Percentiles rank a stretch among this genome's conserved stretches.
These are phyloP conservation scores for Diplodus sargus DNA, from an alignment of 2,797 vertebrate species.

Conservation along the genomic window DNA sequence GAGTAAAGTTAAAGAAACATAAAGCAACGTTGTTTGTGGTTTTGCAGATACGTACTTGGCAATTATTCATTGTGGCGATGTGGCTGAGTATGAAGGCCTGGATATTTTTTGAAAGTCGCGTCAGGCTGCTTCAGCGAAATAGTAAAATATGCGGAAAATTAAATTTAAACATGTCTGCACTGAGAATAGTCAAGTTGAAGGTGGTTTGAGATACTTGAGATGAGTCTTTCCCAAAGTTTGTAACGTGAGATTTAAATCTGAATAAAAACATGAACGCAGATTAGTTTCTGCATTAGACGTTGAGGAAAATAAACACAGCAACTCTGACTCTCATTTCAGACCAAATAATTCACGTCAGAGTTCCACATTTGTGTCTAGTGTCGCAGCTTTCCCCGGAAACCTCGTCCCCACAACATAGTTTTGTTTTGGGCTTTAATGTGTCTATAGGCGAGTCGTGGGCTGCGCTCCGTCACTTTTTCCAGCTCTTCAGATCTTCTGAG, in stretches of 20 bases:
- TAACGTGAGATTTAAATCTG: not conserved
- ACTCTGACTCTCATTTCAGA: not conserved
- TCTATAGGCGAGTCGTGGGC: not conserved
- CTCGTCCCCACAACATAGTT: not conserved
- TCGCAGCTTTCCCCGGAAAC: not conserved
- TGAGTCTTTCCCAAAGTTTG: not conserved
- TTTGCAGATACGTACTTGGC: no score
- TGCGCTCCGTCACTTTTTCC: constrained; percentile 35
- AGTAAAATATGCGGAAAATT: not conserved
- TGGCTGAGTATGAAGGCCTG: not conserved
- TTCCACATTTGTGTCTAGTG: not conserved
- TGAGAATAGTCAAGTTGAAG: not conserved
- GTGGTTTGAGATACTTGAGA: not conserved
- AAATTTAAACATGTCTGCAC: not conserved
- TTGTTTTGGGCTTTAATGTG: not conserved
- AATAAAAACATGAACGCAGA: not conserved
- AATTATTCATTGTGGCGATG: no score
- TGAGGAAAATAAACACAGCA: not conserved
- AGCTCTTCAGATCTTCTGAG: constrained; percentile 13
- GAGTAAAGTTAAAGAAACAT: no score
- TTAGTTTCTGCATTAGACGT: fast-evolving
- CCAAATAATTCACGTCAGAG: not conserved
- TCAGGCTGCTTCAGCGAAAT: not conserved
- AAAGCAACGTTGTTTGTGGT: no score
- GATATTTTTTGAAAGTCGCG: not conserved